Conservation (phyloP, 2,888 invertebrate species). For the Drosophila paracracens region DNA sequence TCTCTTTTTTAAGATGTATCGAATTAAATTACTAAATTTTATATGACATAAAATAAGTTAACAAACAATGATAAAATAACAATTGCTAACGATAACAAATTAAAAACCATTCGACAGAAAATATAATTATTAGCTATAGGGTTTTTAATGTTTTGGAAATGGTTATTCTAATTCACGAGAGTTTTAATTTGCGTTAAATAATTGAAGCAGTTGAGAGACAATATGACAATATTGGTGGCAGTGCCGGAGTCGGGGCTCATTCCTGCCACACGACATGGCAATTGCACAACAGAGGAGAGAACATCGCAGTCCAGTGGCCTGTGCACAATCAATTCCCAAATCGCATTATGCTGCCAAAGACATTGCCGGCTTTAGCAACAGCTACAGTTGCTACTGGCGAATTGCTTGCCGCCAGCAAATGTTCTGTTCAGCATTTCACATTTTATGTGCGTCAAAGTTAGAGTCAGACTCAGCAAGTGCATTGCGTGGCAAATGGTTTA, state of each 20-base stretch:
- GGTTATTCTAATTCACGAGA: not conserved
- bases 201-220: not conserved
- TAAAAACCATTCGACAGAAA: accelerated
- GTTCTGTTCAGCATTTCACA: constrained; percentile 54
- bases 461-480: constrained; percentile 67
- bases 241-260: not conserved
- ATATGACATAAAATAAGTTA: not conserved
- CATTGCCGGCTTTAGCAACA: constrained; percentile 20
- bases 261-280: constrained; percentile 3
- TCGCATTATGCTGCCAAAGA: constrained; percentile 70
- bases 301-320: constrained; percentile 48
- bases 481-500: constrained; percentile 81
- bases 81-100: not conserved
- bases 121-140: not conserved
- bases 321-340: constrained; percentile 77
- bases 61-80: not conserved
- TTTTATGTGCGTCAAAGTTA: constrained; percentile 78
- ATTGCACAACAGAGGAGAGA: constrained; percentile 1
- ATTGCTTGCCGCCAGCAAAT: constrained; percentile 66
- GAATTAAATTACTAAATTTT: too few species aligned
- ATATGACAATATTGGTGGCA: not conserved
- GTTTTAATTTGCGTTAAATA: not conserved
- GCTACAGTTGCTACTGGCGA: constrained; percentile 52
- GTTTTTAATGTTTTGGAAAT: not conserved
- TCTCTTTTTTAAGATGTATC: too few species aligned